Conservation (phyloP, 2,113 vertebrate species). For the Clarias magur region DNA sequence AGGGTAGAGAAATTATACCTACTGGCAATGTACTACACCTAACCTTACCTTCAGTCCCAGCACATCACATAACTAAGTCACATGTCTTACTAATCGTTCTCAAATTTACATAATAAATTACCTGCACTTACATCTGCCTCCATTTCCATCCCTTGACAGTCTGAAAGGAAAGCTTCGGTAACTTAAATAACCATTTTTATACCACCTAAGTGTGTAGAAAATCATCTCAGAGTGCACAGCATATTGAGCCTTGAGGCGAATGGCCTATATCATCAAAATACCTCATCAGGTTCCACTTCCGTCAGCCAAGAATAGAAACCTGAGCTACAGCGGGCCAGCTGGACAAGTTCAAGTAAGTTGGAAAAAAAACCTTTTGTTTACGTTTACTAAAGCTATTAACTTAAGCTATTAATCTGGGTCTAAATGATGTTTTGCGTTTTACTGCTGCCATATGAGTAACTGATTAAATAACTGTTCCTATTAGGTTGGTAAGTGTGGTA, state of each 20-base stretch:
- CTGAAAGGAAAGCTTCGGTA: not conserved
- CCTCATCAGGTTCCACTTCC: not conserved
- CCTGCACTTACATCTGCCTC: too few species aligned
- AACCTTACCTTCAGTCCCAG: too few species aligned
- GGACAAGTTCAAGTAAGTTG: not conserved
- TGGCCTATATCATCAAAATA: not conserved
- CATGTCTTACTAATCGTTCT: too few species aligned
- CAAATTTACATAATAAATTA: too few species aligned
- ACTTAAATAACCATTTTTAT: not conserved
- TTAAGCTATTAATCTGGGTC: not conserved
- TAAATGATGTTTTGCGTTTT: not conserved
- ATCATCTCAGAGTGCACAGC: not conserved
- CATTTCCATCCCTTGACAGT: too few species aligned
- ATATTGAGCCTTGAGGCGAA: not conserved
- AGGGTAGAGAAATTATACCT: too few species aligned
- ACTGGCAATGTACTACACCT: too few species aligned
- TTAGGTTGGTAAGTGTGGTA: not conserved
- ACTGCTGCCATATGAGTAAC: not conserved
- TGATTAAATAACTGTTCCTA: not conserved
- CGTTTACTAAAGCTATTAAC: not conserved
- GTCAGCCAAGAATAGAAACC: not conserved
- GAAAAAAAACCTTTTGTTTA: not conserved
- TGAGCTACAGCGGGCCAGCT: not conserved
- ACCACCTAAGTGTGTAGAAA: not conserved
- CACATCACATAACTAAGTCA: too few species aligned